phyloP scores from a whole-genome alignment of 2,113 vertebrate species.

The Climacteris rufus region DNA sequence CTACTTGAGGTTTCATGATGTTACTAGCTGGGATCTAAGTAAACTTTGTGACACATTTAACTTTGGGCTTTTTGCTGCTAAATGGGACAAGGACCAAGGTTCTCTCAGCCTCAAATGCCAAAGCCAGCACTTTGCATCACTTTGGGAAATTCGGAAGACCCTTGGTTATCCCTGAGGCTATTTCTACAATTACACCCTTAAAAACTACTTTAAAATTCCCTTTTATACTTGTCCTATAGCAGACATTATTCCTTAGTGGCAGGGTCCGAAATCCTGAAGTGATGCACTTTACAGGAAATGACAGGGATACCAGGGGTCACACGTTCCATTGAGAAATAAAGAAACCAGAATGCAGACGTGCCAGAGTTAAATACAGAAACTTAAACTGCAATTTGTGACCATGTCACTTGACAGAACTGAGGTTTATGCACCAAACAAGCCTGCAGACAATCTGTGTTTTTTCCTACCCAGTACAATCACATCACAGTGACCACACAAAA shows the following conservation, averaged over 20 bases:
- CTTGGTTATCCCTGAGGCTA: neutral
- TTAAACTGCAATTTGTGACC: neutral
- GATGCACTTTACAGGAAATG: neutral
- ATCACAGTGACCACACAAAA: neutral
- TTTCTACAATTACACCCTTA: neutral
- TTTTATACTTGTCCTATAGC: neutral
- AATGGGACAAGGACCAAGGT: neutral
- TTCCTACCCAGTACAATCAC: neutral
- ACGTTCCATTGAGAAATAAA: neutral
- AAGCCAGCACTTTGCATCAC: neutral
- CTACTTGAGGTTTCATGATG: neutral
- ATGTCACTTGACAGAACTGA: neutral
- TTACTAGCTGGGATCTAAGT: neutral
- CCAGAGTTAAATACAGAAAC: neutral
- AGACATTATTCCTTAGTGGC: neutral
- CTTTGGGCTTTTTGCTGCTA: neutral
- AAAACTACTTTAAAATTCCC: neutral
- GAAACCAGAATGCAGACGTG: neutral
- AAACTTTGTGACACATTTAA: slow-evolving; percentile 12
- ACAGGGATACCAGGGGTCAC: neutral
- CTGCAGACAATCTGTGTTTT: neutral
- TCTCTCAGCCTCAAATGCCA: neutral
- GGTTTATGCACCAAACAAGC: neutral
- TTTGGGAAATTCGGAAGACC: neutral
- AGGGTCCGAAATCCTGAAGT: neutral